phyloP scores from a whole-genome alignment of 2,113 vertebrate genomes.

The Gnathonemus longibarbis region DNA sequence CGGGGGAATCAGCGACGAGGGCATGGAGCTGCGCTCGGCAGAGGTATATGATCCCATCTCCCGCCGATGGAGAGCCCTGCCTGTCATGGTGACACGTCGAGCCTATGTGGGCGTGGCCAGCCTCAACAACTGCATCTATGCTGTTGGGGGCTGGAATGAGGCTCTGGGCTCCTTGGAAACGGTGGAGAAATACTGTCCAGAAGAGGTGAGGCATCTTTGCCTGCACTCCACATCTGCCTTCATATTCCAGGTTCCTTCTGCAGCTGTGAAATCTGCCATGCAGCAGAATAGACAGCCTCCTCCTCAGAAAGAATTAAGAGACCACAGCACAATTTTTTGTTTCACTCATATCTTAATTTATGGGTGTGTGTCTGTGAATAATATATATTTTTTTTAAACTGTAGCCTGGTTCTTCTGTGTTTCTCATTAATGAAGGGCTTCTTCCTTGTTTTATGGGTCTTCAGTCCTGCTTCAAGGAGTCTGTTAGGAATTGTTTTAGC shows the following conservation, averaged over 20 bases:
- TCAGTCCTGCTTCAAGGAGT: too few species aligned
- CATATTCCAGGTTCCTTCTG: background rate
- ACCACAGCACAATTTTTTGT: background rate
- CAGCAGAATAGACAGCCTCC: background rate
- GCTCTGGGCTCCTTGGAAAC: slow-evolving; percentile 80
- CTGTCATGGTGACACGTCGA: slow-evolving; percentile 79
- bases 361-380: too few species aligned
- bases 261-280: background rate
- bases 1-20: slow-evolving; percentile 86
- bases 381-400: too few species aligned
- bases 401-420: too few species aligned
- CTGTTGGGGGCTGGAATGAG: slow-evolving; percentile 91
- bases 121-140: slow-evolving; percentile 87
- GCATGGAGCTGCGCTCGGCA: slow-evolving; percentile 79
- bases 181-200: slow-evolving; percentile 90
- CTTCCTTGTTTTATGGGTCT: too few species aligned
- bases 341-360: too few species aligned
- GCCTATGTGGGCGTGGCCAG: slow-evolving; percentile 87
- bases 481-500: too few species aligned
- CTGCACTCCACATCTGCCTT: background rate
- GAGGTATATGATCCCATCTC: slow-evolving; percentile 87
- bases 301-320: background rate
- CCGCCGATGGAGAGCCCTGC: slow-evolving; percentile 80
- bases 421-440: too few species aligned
- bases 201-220: slow-evolving; percentile 68